Base-by-base conservation (phyloP, 2,797 vertebrate species). In the Lepus townsendii region DNA sequence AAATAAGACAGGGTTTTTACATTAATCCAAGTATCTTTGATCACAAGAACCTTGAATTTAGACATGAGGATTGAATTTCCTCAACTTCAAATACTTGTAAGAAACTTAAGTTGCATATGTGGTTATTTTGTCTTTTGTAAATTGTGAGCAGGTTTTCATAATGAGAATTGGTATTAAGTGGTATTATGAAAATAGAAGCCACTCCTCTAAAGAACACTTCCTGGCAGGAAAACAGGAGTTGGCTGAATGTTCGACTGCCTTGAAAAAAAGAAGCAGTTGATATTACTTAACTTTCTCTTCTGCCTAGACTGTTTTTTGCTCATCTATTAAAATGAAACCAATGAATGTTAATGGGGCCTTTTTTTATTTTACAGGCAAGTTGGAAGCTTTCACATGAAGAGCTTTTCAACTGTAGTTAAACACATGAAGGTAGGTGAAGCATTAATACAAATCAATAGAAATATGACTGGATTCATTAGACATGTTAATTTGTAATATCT, bases 401-500 rank as follows among this genome's bases (percentile, higher is more conserved):
- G 24, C 79, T 83, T 86, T 90, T 80, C 60, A 95, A 65, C 9
- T 78, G 22, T 93, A 75, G 17, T 82, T 52, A 82, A 75, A 93
- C 88, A 82, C n/a, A 54, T 80, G 87, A 78, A 93, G 60, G 47
- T 50, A 97, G 72, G 93, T 96, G 68, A 82, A 69, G 17, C 30
- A 87, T 78, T 94, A 87, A 93, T 87, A 89, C 14, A 89, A 95
- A 90, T 75, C 16, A 92, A 93, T 4, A 90, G 47, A 83, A 90
- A 94, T 63, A 2, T 66, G 54, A 93, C 52, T 75, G 3, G 52
- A 77, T 90, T 89, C 83, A 88, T 90, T 90, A 80, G 73, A 62
- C 9, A 80, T 16, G 22, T 89, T 84, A 93, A 73, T 78, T 38
- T 90, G 93, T 94, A 90, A 83, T 73, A 32, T 35, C 62, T 95